Conservation (phyloP, 2,113 vertebrate genomes). For the Acrocephalus arundinaceus region DNA sequence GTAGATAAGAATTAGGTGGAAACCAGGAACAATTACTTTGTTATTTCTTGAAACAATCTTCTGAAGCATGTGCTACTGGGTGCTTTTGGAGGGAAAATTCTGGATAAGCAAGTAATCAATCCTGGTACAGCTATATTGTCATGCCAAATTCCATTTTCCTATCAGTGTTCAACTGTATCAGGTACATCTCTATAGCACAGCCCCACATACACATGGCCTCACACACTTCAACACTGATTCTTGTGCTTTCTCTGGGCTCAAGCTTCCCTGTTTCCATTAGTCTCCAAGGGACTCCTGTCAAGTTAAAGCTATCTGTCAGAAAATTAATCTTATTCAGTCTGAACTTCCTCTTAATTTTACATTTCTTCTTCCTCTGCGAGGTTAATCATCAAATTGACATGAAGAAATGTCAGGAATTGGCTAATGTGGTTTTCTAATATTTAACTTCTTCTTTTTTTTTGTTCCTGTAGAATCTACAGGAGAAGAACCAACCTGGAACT, state of each 20-base stretch:
- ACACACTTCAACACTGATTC: not conserved
- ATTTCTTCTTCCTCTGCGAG: not conserved
- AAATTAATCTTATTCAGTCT: conserved; percentile 2
- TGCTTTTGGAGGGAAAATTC: not conserved
- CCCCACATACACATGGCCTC: not conserved
- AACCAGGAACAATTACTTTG: not conserved
- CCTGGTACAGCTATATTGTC: not conserved
- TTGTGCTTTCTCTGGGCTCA: not conserved
- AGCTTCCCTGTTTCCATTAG: not conserved
- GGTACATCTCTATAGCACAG: not conserved
- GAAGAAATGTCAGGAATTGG: not conserved
- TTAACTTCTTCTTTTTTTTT: not conserved
- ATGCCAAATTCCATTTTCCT: not conserved
- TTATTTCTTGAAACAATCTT: not conserved
- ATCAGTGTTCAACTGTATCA: not conserved
- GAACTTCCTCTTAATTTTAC: not conserved
- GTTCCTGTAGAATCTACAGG: conserved; percentile 79
- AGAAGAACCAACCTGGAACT: conserved; percentile 96
- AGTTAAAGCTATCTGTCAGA: not conserved
- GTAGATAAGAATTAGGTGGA: not conserved
- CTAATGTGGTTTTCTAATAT: not conserved
- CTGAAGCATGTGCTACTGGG: not conserved
- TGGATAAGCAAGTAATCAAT: not conserved
- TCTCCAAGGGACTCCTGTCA: not conserved
- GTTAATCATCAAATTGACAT: not conserved